Percentiles rank a stretch among this genome's conserved stretches.
These are phyloP conservation scores for Neoascia interrupta DNA, from an alignment of 2,888 invertebrate genomes.

Conservation along the genomic window DNA sequence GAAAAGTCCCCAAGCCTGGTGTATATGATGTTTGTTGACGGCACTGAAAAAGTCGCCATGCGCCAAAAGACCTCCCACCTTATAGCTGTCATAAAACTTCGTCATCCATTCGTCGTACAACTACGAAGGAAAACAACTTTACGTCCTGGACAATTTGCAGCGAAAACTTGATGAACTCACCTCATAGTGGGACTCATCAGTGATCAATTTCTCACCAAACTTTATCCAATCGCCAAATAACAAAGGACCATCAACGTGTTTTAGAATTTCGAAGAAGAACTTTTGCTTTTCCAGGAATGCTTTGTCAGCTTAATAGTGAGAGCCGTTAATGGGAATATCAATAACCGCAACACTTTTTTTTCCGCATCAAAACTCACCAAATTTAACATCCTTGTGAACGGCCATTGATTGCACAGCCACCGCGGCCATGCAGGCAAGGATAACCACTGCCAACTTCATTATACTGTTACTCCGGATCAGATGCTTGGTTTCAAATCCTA, in stretches of 20 bases:
- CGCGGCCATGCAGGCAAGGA: conserved; percentile 75
- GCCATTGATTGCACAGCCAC: conserved; percentile 73
- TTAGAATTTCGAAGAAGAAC: conserved; percentile 74
- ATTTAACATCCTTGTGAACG: conserved; percentile 51
- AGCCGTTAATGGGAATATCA: too few species aligned
- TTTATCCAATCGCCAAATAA: conserved; percentile 34
- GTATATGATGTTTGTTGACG: conserved; percentile 81
- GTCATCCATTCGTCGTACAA: conserved; percentile 73
- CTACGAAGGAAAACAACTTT: conserved; percentile 72
- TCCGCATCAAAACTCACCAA: too few species aligned
- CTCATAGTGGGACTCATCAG: conserved; percentile 14
- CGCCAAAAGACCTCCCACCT: conserved; percentile 80
- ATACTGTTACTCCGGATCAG: conserved; percentile 62
- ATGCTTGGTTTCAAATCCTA: conserved; percentile 10
- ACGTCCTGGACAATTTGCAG: conserved; percentile 70
- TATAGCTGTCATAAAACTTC: conserved; percentile 75
- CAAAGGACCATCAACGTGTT: conserved; percentile 69
- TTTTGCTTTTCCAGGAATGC: conserved; percentile 74
- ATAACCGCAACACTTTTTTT: too few species aligned
- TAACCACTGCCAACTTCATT: conserved; percentile 75
- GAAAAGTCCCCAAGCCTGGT: conserved; percentile 83
- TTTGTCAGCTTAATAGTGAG: too few species aligned
- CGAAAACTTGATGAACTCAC: conserved; percentile 71
- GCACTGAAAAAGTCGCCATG: conserved; percentile 81
- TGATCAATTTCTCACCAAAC: conserved; percentile 22